Evolutionary conservation across 2,113 vertebrate species (phyloP).

Genomic region (Lophura nycthemera): DNA sequence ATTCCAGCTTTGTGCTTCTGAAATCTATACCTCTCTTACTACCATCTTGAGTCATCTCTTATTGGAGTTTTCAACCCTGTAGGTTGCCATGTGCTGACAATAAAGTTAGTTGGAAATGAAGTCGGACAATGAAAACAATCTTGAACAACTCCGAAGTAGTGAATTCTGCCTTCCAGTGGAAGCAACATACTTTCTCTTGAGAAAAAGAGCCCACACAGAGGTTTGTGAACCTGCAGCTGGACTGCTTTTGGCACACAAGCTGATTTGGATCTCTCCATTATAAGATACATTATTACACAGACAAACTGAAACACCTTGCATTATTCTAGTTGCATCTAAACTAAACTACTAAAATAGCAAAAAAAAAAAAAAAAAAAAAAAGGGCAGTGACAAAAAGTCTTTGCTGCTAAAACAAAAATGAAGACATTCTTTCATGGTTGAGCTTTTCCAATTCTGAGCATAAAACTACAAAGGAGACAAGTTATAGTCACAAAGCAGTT

Average conservation of each 20-base stretch:
- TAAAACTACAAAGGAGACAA: background rate
- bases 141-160: background rate
- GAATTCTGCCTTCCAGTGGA: background rate
- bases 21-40: background rate
- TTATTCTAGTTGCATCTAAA: background rate
- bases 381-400: background rate
- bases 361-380: background rate
- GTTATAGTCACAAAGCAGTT: constrained; percentile 4
- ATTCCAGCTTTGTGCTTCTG: background rate
- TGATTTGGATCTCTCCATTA: background rate
- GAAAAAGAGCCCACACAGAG: background rate
- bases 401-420: background rate
- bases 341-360: background rate
- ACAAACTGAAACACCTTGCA: background rate
- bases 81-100: background rate
- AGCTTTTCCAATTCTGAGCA: background rate
- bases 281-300: background rate
- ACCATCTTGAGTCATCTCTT: background rate
- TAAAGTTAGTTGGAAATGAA: background rate
- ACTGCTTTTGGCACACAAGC: background rate
- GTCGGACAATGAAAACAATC: background rate
- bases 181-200: background rate
- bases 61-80: background rate
- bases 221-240: background rate
- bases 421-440: background rate